Base-by-base conservation (phyloP, 1,140 invertebrate genomes). In the Pseudachorutes palmiensis region DNA sequence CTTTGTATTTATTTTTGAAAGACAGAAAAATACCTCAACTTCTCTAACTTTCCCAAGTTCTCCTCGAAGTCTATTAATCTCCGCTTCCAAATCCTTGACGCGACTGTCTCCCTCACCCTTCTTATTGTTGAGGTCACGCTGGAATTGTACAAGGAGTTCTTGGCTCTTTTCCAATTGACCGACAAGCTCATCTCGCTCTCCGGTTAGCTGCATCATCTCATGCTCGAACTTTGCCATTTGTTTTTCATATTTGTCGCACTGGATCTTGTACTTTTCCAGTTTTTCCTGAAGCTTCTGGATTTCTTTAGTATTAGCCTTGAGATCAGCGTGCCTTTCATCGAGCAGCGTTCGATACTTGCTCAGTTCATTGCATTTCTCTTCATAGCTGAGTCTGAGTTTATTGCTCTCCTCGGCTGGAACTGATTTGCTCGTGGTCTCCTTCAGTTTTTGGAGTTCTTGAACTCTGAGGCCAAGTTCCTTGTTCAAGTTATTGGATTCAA, bases 131-230 rank as follows among this genome's bases (percentile, higher is more conserved):
- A 94, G 76, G 75, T 94, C 90, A 75, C 91, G 87, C 77, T 93
- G 91, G 86, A 94, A 93, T 78, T 91, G 91, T 78, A 93, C 87
- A 48, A 94, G 78, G 84, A 94, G 92, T 74, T 93, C 91, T 77
- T 94, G 91, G 3, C 89, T 91, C 78, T 94, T 94, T 77, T 94
- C 91, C 74, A 94, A 76, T 77, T 94, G 91, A 60, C 88, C 85
- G 0, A 94, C 90, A 64, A 94, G 78, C 77, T 94, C 90, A 76
- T 94, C 91, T 61, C 91, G 79, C 78, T 94, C 91, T 45, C 88
- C 84, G 36, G 88, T 87, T 73, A 94, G 75, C 76, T 93, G 89
- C 75, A 91, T 92, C 68, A 88, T 84, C 69, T 94, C 91, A 0
- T 83, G 82, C 76, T 93, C 91, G 67, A 91, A 81, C 76, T 92